Evolutionary conservation across 2,113 vertebrate species (phyloP), one percentile per base, ranked within the genome.

Genomic region (Hystrix brachyura): DNA sequence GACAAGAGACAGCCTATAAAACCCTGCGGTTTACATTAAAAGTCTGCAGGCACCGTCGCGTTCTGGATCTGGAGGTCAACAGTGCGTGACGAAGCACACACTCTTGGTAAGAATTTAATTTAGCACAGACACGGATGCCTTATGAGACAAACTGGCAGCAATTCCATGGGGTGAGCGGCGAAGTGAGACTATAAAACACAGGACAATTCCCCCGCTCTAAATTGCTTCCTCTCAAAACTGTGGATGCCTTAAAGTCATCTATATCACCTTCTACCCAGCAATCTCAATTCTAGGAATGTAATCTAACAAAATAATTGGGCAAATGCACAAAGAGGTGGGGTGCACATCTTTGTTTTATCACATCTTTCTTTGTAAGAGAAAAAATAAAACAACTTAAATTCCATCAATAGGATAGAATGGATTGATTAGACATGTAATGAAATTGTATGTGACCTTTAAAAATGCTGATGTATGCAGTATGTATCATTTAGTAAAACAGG

Each of bases 91-190:
- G 5, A 38, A 91, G 43, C 74, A 95, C 94, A 91, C 34, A 5
- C 53, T 67, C 65, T 59, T 46, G 5, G 67, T 80, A 79, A 96
- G 67, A 84, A 96, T 86, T 96, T 79, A 96, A 94, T 97, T 91
- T 87, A 94, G 86, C 95, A 57, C 79, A 38, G 46, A 60, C 91
- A 59, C 65, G 64, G 43, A 76, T 62, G 71, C 64, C 94, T 94
- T 96, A 65, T 51, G 79, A 96, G 53, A 98, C 79, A 94, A 96
- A 83, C 57, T 59, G 82, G 88, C 86, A 95, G 60, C 3, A 4
- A 78, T 55, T 84, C 48, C 53, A 38, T 14, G 5, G 46, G 21
- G 69, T 64, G 11, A 85, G 90, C 34, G 78, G 64, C 85, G 60
- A 92, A 92, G 32, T 34, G 8, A 81, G 53, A 76, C 23, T 55